Evolutionary conservation across 2,113 vertebrate species (phyloP), one percentile per base, ranked within the genome.

Genomic region (Chaetura pelagica): DNA sequence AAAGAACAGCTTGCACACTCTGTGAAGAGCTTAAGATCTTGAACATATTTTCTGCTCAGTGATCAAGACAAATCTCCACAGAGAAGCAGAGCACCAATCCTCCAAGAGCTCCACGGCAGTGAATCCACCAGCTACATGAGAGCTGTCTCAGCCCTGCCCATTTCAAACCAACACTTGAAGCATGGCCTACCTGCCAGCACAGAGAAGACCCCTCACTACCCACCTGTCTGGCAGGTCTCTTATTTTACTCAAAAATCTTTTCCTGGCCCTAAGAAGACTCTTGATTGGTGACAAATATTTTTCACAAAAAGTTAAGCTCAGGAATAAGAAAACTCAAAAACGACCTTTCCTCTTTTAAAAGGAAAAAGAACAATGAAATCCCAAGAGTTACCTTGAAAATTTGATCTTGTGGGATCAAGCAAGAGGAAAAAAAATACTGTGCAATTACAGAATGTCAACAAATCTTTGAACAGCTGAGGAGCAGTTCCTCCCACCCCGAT

Each of bases 1-100:
- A 85, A 66, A 90, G 66, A 83, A 78, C 67, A 84, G 89, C 13
- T 55, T 72, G 89, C 86, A 93, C 34, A 27, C 52, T 69, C 55
- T 52, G 64, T 86, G 92, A 74, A 46, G n/a, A 77, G 83, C 84
- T 92, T 86, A 74, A 66, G 32, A 92, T 75, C 71, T 44, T 29
- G 6, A 89, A 74, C 40, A 32, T 78, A 84, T 95, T 84, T 95
- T 89, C 87, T 61, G 80, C 49, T 84, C 73, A 4, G 32, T 20
- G 89, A 92, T 72, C 68, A 90, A 81, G 64, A 82, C 30, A 90
- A 91, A 90, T 77, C 66, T 61, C 24, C 64, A 90, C 40, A 72
- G 64, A 84, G 64, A 91, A 34, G 61, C 76, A 87, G 84, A 76
- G 59, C 14, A 38, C 32, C 42, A 15, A 10, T 7, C 16, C 30